phyloP scores from a whole-genome alignment of 2,113 vertebrate genomes.

The Ploceus nigricollis region DNA sequence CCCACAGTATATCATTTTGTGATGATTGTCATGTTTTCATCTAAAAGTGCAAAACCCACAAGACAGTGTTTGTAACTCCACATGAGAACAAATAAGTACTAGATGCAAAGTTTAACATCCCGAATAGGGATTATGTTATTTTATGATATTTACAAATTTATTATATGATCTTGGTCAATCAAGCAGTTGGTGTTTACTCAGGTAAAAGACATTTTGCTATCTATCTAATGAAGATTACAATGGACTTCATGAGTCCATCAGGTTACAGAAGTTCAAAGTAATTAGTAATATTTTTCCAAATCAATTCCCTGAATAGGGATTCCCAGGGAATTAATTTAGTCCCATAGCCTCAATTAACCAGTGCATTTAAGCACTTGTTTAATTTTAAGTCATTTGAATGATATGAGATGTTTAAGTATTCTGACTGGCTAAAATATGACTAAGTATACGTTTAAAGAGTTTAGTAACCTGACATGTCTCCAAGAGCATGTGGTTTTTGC shows the following conservation, averaged over 20 bases:
- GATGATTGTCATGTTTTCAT: background rate
- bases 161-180: background rate
- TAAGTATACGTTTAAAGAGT: background rate
- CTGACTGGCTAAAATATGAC: background rate
- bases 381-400: background rate
- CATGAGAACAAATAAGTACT: background rate
- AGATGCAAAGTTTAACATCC: background rate
- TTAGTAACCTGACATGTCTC: background rate
- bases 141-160: background rate
- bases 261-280: background rate
- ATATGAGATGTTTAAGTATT: background rate
- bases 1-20: background rate
- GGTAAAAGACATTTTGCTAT: background rate
- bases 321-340: background rate
- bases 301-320: background rate
- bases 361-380: background rate
- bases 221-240: background rate
- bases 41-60: background rate
- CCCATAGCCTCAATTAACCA: background rate
- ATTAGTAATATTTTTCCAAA: background rate
- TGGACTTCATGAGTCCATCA: background rate
- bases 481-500: background rate
- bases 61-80: background rate
- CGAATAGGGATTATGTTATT: background rate
- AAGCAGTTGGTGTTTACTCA: background rate